These are phyloP conservation scores for Amia ocellicauda DNA, from an alignment of 2,113 vertebrate genomes.

Conservation along the genomic window DNA sequence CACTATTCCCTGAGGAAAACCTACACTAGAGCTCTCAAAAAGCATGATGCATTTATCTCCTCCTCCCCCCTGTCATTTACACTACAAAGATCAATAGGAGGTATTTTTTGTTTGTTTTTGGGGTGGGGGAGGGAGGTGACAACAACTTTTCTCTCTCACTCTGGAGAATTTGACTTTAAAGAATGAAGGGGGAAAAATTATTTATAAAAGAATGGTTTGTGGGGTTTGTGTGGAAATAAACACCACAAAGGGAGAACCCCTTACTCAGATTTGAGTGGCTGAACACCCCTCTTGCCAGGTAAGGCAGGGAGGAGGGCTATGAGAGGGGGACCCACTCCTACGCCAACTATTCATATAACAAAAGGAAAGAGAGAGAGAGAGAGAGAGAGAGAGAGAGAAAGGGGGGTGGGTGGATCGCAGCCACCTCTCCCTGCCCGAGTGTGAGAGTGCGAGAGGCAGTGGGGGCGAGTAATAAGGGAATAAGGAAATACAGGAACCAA, in stretches of 20 bases:
- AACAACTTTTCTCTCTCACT: not conserved
- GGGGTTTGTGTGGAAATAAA: not conserved
- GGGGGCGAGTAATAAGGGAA: not conserved
- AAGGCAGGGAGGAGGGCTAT: not conserved
- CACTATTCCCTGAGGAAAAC: too few relatives aligned
- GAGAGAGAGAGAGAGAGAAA: slow-evolving; percentile 11
- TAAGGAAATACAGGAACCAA: not conserved
- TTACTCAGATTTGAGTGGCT: too few relatives aligned
- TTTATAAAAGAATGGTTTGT: not conserved
- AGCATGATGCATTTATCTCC: too few relatives aligned
- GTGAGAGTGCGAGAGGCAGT: slow-evolving; percentile 6
- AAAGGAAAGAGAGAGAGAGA: slow-evolving; percentile 1
- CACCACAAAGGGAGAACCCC: not conserved
- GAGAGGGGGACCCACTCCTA: slow-evolving; percentile 3
- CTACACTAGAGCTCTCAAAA: too few relatives aligned
- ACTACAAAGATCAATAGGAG: too few relatives aligned
- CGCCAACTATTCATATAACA: too few relatives aligned
- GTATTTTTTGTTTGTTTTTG: too few relatives aligned
- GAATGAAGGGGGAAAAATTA: slow-evolving; percentile 1
- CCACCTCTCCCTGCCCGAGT: too few relatives aligned
- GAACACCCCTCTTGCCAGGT: too few relatives aligned
- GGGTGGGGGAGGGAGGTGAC: not conserved
- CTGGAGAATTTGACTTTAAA: not conserved
- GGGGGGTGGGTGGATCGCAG: too few relatives aligned
- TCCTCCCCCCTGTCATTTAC: too few relatives aligned